Conservation (phyloP, 2,888 invertebrate species). For the Melieria picta region DNA sequence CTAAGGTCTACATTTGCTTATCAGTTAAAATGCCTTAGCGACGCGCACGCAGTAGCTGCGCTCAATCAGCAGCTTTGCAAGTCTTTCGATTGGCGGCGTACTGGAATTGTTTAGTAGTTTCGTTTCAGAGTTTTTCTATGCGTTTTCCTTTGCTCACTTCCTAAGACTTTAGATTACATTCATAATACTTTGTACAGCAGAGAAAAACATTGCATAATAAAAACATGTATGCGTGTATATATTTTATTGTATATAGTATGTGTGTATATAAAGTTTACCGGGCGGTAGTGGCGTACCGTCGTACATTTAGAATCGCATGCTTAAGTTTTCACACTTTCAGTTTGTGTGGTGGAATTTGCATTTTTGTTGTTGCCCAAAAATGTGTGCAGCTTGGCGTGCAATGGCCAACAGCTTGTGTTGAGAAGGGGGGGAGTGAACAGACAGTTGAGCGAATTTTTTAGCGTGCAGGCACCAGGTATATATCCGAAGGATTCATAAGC, state of each 20-base stretch:
- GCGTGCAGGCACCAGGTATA: too few species aligned
- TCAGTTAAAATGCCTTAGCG: too few species aligned
- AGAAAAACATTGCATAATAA: background rate
- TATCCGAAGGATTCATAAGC: too few species aligned
- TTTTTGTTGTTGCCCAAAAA: too few species aligned
- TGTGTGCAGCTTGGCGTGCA: constrained; percentile 1
- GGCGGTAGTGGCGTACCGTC: too few species aligned
- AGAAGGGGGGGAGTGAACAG: too few species aligned
- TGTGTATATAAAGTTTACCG: background rate
- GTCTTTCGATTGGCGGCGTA: constrained; percentile 9
- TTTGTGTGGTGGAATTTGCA: too few species aligned
- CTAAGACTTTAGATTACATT: background rate
- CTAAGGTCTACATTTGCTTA: too few species aligned
- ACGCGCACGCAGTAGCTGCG: too few species aligned
- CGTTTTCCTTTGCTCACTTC: constrained; percentile 1
- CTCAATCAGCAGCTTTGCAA: background rate
- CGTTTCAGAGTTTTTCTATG: constrained; percentile 8
- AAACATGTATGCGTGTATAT: constrained; percentile 11
- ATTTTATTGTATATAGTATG: background rate
- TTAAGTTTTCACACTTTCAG: too few species aligned
- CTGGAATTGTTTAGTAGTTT: background rate
- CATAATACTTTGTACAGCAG: background rate
- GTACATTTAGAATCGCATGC: too few species aligned
- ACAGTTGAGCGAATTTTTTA: too few species aligned
- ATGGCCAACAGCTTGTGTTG: background rate